Evolutionary conservation across 2,113 vertebrate species (phyloP), one percentile per base, ranked within the genome.

Genomic region (Chaetorhynchus papuensis): DNA sequence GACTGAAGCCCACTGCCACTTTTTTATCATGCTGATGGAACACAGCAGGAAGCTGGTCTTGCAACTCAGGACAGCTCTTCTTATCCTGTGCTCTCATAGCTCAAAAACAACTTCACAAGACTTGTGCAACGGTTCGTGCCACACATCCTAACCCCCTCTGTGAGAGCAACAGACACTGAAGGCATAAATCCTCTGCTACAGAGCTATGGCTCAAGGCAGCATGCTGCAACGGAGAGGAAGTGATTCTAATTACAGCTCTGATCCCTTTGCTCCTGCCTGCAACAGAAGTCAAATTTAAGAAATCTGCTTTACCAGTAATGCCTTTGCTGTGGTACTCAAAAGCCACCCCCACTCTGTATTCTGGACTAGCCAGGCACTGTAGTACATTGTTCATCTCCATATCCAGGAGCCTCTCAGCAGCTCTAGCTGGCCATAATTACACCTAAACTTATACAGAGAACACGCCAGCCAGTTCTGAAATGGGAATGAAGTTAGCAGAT

Each of bases 11-110:
- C 52, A 28, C 16, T 53, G 60, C 21, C 53, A 45, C 31, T 41
- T 69, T 35, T 60, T 57, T 33, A 20, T 12, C 37, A 70, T 3
- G 4, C 22, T 57, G 39, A 75, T 19, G 10, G 50, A 77, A 54
- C 0, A 0, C 57, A 85, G 52, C 35, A 61, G 53, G 59, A 59
- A 17, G 23, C 27, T 74, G 50, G 8, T 56, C 41, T 78, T 0
- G 0, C 30, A 82, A 24, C 44, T 69, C 59, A 52, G 49, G 74
- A 74, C 37, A 81, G 26, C 12, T 89, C 41, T 72, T 87, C 77
- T 41, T 37, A 59, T 35, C 50, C 42, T 60, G 20, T 27, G 69
- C 15, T 81, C 69, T 82, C 47, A 30, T 1, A 42, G 45, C 45
- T 81, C 13, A 3, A 53, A 83, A 77, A 21, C 61, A 79, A 5